phyloP scores from a whole-genome alignment of 2,113 vertebrate genomes.

The Trinectes maculatus region DNA sequence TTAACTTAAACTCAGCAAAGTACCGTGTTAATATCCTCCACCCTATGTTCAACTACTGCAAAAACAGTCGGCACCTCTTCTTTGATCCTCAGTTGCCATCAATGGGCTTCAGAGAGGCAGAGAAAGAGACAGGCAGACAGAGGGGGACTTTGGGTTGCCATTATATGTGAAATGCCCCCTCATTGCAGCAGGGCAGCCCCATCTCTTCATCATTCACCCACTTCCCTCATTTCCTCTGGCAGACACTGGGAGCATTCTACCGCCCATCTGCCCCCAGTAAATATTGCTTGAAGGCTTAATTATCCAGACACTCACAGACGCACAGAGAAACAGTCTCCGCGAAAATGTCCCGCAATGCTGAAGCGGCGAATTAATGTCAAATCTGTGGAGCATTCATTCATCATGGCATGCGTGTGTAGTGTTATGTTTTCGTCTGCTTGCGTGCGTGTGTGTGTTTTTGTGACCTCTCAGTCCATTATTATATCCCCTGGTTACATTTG shows the following conservation, averaged over 20 bases:
- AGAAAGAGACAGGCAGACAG: conserved; percentile 46
- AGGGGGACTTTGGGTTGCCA: conserved; percentile 45
- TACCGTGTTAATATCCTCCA: conserved; percentile 7
- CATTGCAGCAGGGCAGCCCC: conserved; percentile 52
- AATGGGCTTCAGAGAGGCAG: conserved; percentile 59
- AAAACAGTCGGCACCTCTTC: conserved; percentile 60
- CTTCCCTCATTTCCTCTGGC: conserved; percentile 73
- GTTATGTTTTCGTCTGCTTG: background rate
- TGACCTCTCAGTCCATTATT: conserved; percentile 73
- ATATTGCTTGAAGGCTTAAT: conserved; percentile 85
- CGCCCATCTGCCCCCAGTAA: conserved; percentile 78
- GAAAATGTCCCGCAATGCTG: conserved; percentile 79
- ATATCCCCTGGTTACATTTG: conserved; percentile 65
- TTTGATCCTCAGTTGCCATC: conserved; percentile 63
- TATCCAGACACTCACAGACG: conserved; percentile 70
- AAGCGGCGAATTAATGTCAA: conserved; percentile 76
- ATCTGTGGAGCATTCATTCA: conserved; percentile 78
- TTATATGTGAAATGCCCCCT: conserved; percentile 64
- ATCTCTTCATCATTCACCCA: conserved; percentile 76
- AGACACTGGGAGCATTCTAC: conserved; percentile 83
- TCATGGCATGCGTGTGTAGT: conserved; percentile 43
- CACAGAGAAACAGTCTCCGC: conserved; percentile 58
- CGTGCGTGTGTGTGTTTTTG: conserved; percentile 59
- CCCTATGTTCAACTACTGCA: conserved; percentile 44
- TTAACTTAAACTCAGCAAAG: conserved; percentile 65